Evolutionary conservation across 2,888 invertebrate genomes (phyloP).

Genomic region (Anoplius nigerrimus): DNA sequence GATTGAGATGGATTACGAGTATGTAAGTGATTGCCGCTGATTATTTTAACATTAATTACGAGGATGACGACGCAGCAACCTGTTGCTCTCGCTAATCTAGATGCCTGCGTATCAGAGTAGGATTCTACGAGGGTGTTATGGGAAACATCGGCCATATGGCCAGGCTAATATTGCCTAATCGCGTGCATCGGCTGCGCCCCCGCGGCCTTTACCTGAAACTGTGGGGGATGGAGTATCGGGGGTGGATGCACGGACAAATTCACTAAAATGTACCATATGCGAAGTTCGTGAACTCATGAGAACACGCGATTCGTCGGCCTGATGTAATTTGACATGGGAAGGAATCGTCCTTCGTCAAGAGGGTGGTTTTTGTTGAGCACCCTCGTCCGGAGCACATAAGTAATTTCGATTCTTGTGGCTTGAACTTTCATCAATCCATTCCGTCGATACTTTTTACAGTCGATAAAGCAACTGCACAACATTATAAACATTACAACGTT

Average conservation of each 20-base stretch:
- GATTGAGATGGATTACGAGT: slow-evolving; percentile 26
- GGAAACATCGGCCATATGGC: slow-evolving; percentile 68
- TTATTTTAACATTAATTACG: slow-evolving; percentile 41
- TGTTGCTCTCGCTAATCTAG: slow-evolving; percentile 53
- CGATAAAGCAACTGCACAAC: too few species aligned
- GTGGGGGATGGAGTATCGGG: slow-evolving; percentile 45
- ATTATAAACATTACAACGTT: too few species aligned
- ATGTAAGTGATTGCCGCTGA: slow-evolving; percentile 27
- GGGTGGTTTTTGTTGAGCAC: too few species aligned
- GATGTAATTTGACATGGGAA: slow-evolving; percentile 72
- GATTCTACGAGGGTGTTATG: slow-evolving; percentile 47
- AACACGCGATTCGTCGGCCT: slow-evolving; percentile 58
- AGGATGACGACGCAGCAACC: slow-evolving; percentile 46
- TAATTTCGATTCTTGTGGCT: too few species aligned
- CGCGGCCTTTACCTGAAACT: slow-evolving; percentile 47
- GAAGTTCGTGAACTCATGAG: slow-evolving; percentile 57
- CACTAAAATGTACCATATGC: slow-evolving; percentile 49
- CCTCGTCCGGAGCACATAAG: too few species aligned
- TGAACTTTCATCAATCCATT: too few species aligned
- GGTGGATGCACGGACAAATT: slow-evolving; percentile 39
- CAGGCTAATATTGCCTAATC: slow-evolving; percentile 52
- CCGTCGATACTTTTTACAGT: not conserved
- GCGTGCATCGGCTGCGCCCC: slow-evolving; percentile 46
- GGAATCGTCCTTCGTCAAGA: slow-evolving; percentile 7
- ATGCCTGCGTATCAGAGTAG: slow-evolving; percentile 18